These are phyloP conservation scores for Periphyllus acericola DNA, from an alignment of 2,888 invertebrate species.

Conservation along the genomic window DNA sequence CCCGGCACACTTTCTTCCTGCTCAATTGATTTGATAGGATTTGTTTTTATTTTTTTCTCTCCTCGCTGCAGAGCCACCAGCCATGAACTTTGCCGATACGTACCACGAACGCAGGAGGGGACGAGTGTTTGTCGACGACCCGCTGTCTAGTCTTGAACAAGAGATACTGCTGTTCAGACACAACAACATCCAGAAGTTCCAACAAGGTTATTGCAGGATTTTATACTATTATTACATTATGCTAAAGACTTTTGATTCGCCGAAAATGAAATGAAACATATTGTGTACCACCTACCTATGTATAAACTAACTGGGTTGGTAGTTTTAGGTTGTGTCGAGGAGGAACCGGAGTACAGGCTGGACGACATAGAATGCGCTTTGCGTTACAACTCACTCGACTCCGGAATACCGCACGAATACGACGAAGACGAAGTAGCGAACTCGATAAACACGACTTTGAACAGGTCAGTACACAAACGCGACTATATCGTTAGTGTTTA, in stretches of 20 bases:
- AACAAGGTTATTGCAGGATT: conserved; percentile 2
- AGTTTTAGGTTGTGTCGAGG: conserved; percentile 59
- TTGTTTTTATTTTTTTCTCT: conserved; percentile 6
- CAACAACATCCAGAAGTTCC: conserved; percentile 57
- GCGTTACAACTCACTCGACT: conserved; percentile 61
- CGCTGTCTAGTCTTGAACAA: conserved; percentile 57
- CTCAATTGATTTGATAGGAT: conserved; percentile 53
- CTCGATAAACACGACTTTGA: conserved; percentile 62
- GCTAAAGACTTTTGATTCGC: too few relatives aligned
- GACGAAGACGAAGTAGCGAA: conserved; percentile 62
- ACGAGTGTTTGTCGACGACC: conserved; percentile 58
- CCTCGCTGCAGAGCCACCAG: conserved; percentile 26
- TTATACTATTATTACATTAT: neutral
- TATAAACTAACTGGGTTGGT: neutral
- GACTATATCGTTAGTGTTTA: too few relatives aligned
- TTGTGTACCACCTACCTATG: too few relatives aligned
- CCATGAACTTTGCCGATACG: conserved; percentile 49
- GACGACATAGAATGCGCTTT: conserved; percentile 49
- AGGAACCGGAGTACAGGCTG: conserved; percentile 52
- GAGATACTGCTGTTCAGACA: conserved; percentile 58
- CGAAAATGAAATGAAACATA: too few relatives aligned
- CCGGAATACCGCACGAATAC: conserved; percentile 62
- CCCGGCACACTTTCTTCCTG: conserved; percentile 59
- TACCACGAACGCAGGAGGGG: conserved; percentile 56
- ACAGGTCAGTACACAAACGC: conserved; percentile 44